phyloP scores from a whole-genome alignment of 2,113 vertebrate species.

The Aspidoscelis tigris region DNA sequence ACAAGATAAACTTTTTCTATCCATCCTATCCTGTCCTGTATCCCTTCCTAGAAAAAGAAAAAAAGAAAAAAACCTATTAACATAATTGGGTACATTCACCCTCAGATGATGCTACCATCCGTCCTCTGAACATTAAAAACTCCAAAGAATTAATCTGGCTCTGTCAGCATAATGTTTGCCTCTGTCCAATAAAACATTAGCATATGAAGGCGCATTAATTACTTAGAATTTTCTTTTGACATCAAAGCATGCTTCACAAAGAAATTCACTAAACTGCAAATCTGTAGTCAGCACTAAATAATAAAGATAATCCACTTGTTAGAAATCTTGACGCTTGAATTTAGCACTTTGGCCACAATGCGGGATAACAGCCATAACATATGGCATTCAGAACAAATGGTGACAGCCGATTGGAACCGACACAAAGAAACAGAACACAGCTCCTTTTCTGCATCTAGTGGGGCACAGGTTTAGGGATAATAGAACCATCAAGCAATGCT shows the following conservation, averaged over 20 bases:
- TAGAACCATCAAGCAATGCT: neutral
- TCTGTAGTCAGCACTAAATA: slow-evolving; percentile 1
- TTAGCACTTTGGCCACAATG: slow-evolving; percentile 13
- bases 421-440: slow-evolving; percentile 18
- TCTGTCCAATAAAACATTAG: slow-evolving; percentile 22
- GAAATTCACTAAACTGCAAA: slow-evolving; percentile 20
- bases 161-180: slow-evolving; percentile 29
- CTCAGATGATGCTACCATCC: neutral
- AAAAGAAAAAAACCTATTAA: slow-evolving; percentile 37
- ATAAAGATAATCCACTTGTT: slow-evolving; percentile 25
- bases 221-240: neutral
- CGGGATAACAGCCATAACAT: slow-evolving; percentile 7
- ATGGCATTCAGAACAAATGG: slow-evolving; percentile 12
- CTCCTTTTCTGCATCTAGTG: neutral
- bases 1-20: slow-evolving; percentile 53
- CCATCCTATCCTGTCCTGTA: slow-evolving; percentile 63
- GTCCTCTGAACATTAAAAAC: neutral
- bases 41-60: slow-evolving; percentile 36
- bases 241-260: slow-evolving; percentile 24
- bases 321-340: neutral
- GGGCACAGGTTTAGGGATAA: neutral
- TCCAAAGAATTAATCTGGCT: slow-evolving; percentile 44
- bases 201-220: slow-evolving; percentile 23
- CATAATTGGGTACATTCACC: slow-evolving; percentile 46
- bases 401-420: neutral